Evolutionary conservation across 2,113 vertebrate genomes (phyloP).

Genomic region (Cnemophilus loriae): DNA sequence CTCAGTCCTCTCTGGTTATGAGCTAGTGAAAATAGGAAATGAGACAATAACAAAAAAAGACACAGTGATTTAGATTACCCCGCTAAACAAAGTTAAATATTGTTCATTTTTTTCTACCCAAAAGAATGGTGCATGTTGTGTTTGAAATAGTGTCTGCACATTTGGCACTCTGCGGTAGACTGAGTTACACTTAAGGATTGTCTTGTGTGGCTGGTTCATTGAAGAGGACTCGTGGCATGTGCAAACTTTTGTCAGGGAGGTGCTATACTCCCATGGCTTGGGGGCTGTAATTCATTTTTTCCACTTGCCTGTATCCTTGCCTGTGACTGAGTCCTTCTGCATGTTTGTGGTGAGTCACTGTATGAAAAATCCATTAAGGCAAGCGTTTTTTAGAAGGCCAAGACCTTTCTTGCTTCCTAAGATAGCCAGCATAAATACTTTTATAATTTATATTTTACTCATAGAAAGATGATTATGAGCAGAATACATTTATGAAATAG

Average conservation of each 20-base stretch:
- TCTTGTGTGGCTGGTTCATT: not conserved
- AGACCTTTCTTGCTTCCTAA: not conserved
- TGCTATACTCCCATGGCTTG: accelerated
- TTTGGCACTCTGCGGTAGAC: not conserved
- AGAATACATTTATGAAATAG: not conserved
- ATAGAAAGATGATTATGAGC: not conserved
- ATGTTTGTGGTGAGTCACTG: not conserved
- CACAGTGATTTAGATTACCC: not conserved
- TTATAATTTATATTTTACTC: not conserved
- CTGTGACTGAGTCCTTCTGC: not conserved
- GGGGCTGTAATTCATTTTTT: not conserved
- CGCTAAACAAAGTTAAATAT: not conserved
- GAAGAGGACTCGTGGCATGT: not conserved
- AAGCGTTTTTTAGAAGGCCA: not conserved
- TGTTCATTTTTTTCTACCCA: not conserved
- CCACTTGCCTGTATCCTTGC: not conserved
- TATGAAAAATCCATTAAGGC: not conserved
- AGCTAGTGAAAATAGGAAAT: not conserved
- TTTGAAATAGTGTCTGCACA: not conserved
- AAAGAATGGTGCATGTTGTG: not conserved
- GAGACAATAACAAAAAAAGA: not conserved
- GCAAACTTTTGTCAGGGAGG: not conserved
- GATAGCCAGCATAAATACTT: not conserved
- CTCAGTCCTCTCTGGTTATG: not conserved
- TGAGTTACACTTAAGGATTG: not conserved